Base-by-base conservation (phyloP, 1,140 invertebrate species). In the Drosophila sproati region DNA sequence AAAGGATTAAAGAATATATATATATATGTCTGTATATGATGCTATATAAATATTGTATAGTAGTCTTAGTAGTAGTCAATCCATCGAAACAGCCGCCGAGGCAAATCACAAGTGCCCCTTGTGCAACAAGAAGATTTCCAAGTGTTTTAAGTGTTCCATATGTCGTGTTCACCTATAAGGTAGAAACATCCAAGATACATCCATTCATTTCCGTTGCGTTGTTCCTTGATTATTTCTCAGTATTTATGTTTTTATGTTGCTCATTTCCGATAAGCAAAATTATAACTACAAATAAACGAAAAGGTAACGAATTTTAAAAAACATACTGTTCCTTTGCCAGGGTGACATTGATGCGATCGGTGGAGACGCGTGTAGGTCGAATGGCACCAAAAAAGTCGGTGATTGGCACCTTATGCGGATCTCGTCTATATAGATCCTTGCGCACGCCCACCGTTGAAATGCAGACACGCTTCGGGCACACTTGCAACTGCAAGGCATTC, bases 381-480 rank as follows among this genome's bases (percentile, higher is more conserved):
- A 98, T 95, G n/a, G 98, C 98, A 1, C 98, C 98, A 94, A 99
- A 99, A 93, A 99, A 99, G 93, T 99, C 98, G 0, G 98, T 99
- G 2, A 99, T 97, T 3, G 97, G 96, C 35, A 99, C 98, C 92
- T 96, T 95, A 68, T 95, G 94, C 0, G 97, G 96, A 93, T 99
- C 96, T 64, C 98, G 94, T 54, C 94, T 94, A 93, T 98, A 99
- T 6, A 99, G 94, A 94, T 99, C 98, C 77, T 94, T 96, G 35
- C 98, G 94, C 2, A 98, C 96, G 10, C 98, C 98, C 2, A 99
- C 98, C 7, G 98, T 99, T 1, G 98, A 99, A 66, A 99, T 95
- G 92, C 99, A 99, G 28, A 97, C 96, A 80, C 96, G 94, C 92
- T 98, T 98, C 1, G 98, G 98, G 93, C 98, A 99, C 5, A 99